Conservation (phyloP, 1,140 invertebrate species). For the Penaeus japonicus region DNA sequence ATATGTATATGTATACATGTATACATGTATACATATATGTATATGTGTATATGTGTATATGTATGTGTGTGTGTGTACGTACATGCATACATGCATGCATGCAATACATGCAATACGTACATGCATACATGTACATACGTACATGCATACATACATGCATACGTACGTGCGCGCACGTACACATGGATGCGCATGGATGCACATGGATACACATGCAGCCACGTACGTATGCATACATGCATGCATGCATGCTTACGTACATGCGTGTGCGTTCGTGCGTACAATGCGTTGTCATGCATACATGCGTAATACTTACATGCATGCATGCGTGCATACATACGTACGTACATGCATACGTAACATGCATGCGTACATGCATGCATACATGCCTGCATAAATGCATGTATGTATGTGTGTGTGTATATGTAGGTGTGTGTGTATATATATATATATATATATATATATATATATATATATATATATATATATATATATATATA, state of each 20-base stretch:
- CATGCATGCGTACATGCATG: not conserved
- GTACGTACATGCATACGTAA: not conserved
- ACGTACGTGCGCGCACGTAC: not conserved
- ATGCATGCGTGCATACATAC: not conserved
- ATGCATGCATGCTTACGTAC: too few species aligned
- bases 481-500: too few species aligned
- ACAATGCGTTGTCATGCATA: not conserved
- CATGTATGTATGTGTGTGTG: not conserved
- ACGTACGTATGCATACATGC: too few species aligned
- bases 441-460: not conserved
- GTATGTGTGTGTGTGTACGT: not conserved
- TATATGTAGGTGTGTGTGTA: not conserved
- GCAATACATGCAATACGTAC: not conserved
- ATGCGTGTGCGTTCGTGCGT: not conserved
- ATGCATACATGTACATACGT: not conserved
- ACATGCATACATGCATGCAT: not conserved
- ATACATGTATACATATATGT: not conserved
- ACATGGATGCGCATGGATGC: not conserved
- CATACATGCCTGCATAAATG: not conserved
- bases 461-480: too few species aligned
- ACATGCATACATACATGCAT: not conserved
- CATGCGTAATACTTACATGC: not conserved
- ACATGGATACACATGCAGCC: too few species aligned
- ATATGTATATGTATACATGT: slow-evolving; percentile 1
- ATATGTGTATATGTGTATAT: not conserved